Evolutionary conservation across 2,113 vertebrate species (phyloP), one percentile per base, ranked within the genome.

Genomic region (Aspidoscelis tigris): DNA sequence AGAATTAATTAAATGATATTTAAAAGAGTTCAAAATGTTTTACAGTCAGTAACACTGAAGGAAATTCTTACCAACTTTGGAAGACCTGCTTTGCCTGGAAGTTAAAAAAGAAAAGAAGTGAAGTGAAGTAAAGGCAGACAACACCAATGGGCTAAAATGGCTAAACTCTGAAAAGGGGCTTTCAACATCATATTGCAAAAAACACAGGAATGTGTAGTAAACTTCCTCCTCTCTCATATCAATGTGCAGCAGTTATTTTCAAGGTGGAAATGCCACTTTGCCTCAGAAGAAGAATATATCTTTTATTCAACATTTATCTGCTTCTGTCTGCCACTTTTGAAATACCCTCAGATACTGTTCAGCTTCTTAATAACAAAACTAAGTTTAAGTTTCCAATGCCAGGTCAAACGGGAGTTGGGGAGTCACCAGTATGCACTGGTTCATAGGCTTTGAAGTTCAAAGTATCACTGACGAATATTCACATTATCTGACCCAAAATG

Each of bases 51-150:
- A 6, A 55, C 53, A 80, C 21, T 39, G 66, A 73, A 85, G n/a
- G 20, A 1, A 41, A 21, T 1, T 0, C 80, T 93, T 92, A 96
- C 96, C 96, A 96, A 96, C 50, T 96, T 96, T 83, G 94, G 87
- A 90, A 94, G 55, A 0, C 88, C 88, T 84, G 94, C 96, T 92
- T 92, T 95, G 72, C 93, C 96, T 97, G 87, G 70, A 92, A 95
- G 0, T 55, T 73, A 88, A 84, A 79, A 68, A 4, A 11, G 76
- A 66, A 20, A 24, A 72, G 12, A 81, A 41, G 14, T 65, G 64
- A 76, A 50, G 47, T 80, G 80, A 80, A 77, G 73, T 47, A 18
- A 26, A 64, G 3, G 18, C 24, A 72, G 4, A 2, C 2, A 3
- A 20, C 8, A 7, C 2, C 2, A n/a, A 21, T 4, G 70, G 16